Evolutionary conservation across 2,888 invertebrate species (phyloP).

Genomic region (Philereme transversata): DNA sequence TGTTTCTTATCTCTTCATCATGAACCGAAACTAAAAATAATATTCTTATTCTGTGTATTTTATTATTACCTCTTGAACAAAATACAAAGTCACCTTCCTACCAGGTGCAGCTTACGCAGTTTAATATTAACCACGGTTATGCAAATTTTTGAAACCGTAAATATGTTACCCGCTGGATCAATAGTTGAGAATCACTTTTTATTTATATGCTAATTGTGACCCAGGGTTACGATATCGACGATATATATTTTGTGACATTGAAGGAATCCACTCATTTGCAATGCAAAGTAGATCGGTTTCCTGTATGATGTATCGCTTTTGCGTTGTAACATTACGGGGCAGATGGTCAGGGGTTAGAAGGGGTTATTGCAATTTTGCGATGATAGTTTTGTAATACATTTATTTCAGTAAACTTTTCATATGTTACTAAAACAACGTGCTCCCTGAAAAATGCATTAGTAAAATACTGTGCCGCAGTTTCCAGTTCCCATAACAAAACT

Average conservation of each 20-base stretch:
- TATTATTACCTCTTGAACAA: conserved; percentile 6
- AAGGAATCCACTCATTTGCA: conserved; percentile 73
- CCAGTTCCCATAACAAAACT: too few species aligned
- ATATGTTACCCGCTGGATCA: conserved; percentile 62
- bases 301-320: conserved; percentile 42
- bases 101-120: conserved; percentile 48
- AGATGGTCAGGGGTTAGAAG: conserved; percentile 49
- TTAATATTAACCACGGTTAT: conserved; percentile 41
- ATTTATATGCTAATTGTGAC: conserved; percentile 79
- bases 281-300: conserved; percentile 70
- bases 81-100: conserved; percentile 39
- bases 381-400: conserved; percentile 13
- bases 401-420: too few species aligned
- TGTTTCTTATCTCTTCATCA: conserved; percentile 5
- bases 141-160: conserved; percentile 52
- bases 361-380: neutral
- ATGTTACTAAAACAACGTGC: too few species aligned
- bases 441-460: too few species aligned
- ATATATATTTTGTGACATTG: conserved; percentile 60
- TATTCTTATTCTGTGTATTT: neutral
- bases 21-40: neutral
- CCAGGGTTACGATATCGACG: conserved; percentile 51
- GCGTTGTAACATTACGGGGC: conserved; percentile 58
- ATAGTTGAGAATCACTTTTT: conserved; percentile 76
- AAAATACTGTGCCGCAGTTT: too few species aligned